Evolutionary conservation across 2,888 invertebrate species (phyloP).

Genomic region (Ichneumoninae sp.): DNA sequence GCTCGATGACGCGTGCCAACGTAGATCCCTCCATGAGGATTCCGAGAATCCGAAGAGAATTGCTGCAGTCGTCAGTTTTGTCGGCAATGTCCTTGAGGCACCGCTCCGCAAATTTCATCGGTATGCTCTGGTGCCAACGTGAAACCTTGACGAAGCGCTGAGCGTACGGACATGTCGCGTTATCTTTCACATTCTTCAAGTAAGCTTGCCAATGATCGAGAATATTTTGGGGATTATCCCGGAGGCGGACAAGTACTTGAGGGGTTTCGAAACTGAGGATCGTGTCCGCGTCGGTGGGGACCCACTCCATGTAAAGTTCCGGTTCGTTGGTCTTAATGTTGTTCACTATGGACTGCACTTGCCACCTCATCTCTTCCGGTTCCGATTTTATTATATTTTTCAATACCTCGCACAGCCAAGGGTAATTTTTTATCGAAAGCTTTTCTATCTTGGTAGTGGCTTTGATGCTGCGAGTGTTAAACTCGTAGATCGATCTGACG

Average conservation of each 20-base stretch:
- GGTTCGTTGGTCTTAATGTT: conserved; percentile 61
- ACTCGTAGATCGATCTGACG: conserved; percentile 68
- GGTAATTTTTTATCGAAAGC: conserved; percentile 71
- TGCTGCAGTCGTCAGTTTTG: conserved; percentile 4
- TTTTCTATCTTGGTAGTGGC: conserved; percentile 49
- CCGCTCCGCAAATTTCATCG: conserved; percentile 71
- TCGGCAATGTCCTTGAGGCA: conserved; percentile 57
- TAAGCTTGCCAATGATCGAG: conserved; percentile 68
- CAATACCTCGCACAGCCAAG: conserved; percentile 69
- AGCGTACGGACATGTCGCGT: rapidly evolving
- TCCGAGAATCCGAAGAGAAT: conserved; percentile 65
- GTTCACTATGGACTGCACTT: neutral
- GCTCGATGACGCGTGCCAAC: conserved; percentile 70
- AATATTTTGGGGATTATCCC: conserved; percentile 49
- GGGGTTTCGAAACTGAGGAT: conserved; percentile 15
- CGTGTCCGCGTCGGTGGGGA: neutral
- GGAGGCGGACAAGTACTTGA: conserved; percentile 49
- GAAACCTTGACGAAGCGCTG: conserved; percentile 70
- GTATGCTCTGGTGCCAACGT: conserved; percentile 79
- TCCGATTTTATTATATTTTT: conserved; percentile 4
- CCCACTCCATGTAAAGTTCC: conserved; percentile 61
- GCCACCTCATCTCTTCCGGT: neutral
- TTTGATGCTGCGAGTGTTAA: conserved; percentile 67
- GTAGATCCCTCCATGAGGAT: conserved; percentile 71
- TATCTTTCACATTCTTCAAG: conserved; percentile 1